These are phyloP conservation scores for Amphiprion ocellaris DNA, from an alignment of 2,113 vertebrate species.

Conservation along the genomic window DNA sequence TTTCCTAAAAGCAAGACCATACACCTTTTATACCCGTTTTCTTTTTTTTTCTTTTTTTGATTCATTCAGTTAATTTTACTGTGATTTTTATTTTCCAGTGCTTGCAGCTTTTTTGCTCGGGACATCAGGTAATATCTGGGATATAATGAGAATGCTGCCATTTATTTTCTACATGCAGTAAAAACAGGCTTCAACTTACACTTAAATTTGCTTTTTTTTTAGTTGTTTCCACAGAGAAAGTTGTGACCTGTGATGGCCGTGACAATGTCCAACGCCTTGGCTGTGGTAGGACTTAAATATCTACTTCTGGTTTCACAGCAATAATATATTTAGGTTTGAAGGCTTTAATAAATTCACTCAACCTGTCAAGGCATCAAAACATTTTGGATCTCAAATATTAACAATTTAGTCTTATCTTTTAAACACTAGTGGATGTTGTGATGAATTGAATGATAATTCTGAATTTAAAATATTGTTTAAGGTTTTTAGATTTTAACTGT, in stretches of 20 bases:
- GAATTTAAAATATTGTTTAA: too few relatives aligned
- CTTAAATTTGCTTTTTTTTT: background rate
- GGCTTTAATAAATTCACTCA: too few relatives aligned
- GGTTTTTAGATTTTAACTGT: too few relatives aligned
- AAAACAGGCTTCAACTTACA: background rate
- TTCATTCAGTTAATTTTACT: background rate
- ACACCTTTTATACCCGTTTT: too few relatives aligned
- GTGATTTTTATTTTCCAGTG: constrained; percentile 37
- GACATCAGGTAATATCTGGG: constrained; percentile 37
- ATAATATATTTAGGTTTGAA: too few relatives aligned
- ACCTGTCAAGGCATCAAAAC: too few relatives aligned
- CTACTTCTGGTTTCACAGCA: background rate
- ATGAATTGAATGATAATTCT: too few relatives aligned
- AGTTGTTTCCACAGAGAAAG: constrained; percentile 17
- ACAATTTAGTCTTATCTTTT: too few relatives aligned
- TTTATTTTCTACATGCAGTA: background rate
- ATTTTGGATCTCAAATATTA: too few relatives aligned
- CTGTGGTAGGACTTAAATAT: constrained; percentile 45
- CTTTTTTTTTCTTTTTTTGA: background rate
- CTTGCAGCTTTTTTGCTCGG: constrained; percentile 41
- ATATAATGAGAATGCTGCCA: too few relatives aligned
- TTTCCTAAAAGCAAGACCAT: too few relatives aligned
- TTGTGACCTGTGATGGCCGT: constrained; percentile 9
- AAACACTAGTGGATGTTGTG: too few relatives aligned
- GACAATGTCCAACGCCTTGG: constrained; percentile 17